Base-by-base conservation (phyloP, 2,888 invertebrate genomes). In the Lasius platythorax region DNA sequence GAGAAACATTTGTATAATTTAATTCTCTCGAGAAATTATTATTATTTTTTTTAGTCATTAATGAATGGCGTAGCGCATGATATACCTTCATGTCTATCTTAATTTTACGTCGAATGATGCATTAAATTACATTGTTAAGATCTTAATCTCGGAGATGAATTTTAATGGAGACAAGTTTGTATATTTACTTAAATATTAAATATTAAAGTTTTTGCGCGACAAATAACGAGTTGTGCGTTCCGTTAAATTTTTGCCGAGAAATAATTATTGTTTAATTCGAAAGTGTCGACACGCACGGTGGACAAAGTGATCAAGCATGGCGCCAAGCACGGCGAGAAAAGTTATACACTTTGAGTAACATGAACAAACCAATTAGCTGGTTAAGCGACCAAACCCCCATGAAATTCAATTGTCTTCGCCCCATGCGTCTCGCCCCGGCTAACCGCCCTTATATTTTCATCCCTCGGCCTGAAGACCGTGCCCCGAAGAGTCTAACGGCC, bases 381-480 rank as follows among this genome's bases (percentile, higher is more conserved):
- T 94, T 95, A 94, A 94, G 93, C 93, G 93, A 90, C 91, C 93
- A 94, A 94, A 93, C 94, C 94, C 93, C 94, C 93, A 93, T 94
- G 94, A 95, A 95, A 95, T 95, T 95, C 94, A 94, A 95, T 95
- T 95, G 94, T 94, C 94, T 93, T 93, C 94, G 91, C 94, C 94
- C 93, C 93, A 94, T 94, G 93, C 93, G 89, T 92, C 89, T 88
- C 87, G 46, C 72, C 46, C 87, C 86, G 89, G 90, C 91, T 90
- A 94, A 94, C 93, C 93, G 92, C 94, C 93, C 94, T 93, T 94
- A 94, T 93, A 93, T 92, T 93, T 93, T 92, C 93, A 91, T 91
- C 91, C 91, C 90, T 86, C 91, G 89, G 76, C 82, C 85, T 85
- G 87, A 84, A 88, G 85, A 82, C 85, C 87, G 86, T 75, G 87